Conservation (phyloP, 2,113 vertebrate genomes). For the Odocoileus virginianus region DNA sequence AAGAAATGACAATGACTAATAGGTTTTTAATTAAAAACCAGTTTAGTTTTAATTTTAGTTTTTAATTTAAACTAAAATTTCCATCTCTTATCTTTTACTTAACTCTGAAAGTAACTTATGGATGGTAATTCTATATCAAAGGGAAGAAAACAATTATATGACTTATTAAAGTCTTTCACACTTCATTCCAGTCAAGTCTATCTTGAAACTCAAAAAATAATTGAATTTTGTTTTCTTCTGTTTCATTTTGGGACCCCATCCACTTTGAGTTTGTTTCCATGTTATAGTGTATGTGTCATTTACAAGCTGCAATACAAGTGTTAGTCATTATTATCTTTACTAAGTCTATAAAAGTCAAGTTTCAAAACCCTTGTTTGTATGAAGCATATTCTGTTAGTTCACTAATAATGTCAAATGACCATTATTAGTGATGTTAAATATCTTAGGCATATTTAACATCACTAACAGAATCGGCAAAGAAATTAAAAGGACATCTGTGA, state of each 20-base stretch:
- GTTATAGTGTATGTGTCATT: background rate
- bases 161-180: background rate
- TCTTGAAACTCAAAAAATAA: background rate
- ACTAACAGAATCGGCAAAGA: background rate
- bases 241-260: background rate
- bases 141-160: background rate
- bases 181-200: slow-evolving; percentile 41
- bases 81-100: slow-evolving; percentile 24
- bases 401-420: background rate
- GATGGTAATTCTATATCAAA: slow-evolving; percentile 14
- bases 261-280: slow-evolving; percentile 19
- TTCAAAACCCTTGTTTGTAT: background rate
- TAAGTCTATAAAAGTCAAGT: slow-evolving; percentile 20
- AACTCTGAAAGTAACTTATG: slow-evolving; percentile 26
- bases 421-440: slow-evolving; percentile 8
- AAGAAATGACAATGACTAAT: slow-evolving; percentile 30
- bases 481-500: slow-evolving; percentile 11
- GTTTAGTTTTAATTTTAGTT: no score
- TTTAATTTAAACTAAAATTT: slow-evolving; percentile 26
- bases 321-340: slow-evolving; percentile 14
- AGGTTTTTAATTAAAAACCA: slow-evolving; percentile 14
- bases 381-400: background rate
- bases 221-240: background rate
- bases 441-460: background rate
- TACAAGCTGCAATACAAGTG: background rate